Conservation (phyloP, 1,140 invertebrate species). For the Brachionus angularis region DNA sequence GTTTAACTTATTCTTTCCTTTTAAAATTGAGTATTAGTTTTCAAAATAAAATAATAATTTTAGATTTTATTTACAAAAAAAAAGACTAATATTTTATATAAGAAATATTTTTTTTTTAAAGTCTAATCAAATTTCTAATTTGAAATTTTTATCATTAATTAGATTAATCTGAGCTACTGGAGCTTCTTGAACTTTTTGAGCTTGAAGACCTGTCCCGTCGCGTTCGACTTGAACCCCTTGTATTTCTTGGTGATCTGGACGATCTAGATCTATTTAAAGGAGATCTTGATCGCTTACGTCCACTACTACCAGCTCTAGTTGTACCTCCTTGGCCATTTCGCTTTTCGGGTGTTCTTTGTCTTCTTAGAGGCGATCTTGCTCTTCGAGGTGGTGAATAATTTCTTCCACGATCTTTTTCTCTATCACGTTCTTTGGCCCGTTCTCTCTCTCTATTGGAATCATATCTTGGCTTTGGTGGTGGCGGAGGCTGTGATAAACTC, state of each 20-base stretch:
- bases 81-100: background rate
- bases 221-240: too few species aligned
- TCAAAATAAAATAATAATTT: background rate
- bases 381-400: constrained; percentile 29
- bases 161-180: background rate
- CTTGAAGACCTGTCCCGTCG: background rate
- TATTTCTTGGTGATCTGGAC: background rate
- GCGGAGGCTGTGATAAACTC: constrained; percentile 76
- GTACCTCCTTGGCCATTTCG: background rate
- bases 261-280: background rate
- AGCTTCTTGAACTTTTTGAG: background rate
- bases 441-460: background rate
- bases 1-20: too few species aligned
- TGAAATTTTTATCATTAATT: background rate
- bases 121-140: background rate
- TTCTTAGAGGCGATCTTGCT: constrained; percentile 9
- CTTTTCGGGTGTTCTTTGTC: background rate
- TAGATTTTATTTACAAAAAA: constrained; percentile 9
- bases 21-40: too few species aligned
- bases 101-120: background rate
- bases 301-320: background rate
- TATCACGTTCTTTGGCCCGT: background rate
- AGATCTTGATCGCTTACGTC: background rate
- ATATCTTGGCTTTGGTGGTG: constrained; percentile 49
- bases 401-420: constrained; percentile 15